phyloP scores from a whole-genome alignment of 92 coral and sea anemone genomes.

The Pocillopora grandis region DNA sequence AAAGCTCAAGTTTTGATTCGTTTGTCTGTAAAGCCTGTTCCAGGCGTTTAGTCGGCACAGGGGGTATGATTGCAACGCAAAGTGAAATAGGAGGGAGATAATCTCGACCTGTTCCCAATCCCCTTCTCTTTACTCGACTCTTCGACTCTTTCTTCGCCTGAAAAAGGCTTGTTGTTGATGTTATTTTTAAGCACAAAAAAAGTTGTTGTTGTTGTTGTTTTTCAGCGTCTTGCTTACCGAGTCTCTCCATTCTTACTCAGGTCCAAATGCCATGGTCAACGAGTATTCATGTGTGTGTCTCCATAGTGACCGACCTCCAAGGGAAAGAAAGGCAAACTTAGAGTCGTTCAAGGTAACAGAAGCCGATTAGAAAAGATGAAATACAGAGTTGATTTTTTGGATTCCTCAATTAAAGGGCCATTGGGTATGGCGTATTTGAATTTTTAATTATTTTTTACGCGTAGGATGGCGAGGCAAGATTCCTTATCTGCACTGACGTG shows the following conservation, averaged over 20 bases:
- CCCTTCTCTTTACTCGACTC: too few species aligned
- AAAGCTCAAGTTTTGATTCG: too few species aligned
- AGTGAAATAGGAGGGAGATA: too few species aligned
- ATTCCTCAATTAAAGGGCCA: background rate
- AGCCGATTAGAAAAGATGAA: too few species aligned
- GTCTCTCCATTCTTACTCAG: conserved; percentile 20
- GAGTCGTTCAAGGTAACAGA: conserved; percentile 78
- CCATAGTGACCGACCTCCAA: conserved; percentile 90
- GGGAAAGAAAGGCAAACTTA: conserved; percentile 82
- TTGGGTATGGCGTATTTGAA: background rate
- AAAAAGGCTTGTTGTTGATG: too few species aligned
- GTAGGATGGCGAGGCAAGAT: conserved; percentile 89
- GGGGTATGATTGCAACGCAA: too few species aligned
- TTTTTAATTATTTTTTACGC: background rate
- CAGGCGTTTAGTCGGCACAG: too few species aligned
- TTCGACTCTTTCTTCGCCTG: too few species aligned
- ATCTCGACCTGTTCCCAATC: too few species aligned
- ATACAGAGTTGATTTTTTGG: background rate
- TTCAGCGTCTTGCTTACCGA: background rate
- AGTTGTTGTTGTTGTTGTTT: too few species aligned
- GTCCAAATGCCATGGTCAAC: conserved; percentile 92
- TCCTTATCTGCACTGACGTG: conserved; percentile 94
- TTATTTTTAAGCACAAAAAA: too few species aligned
- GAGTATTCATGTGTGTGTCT: conserved; percentile 92
- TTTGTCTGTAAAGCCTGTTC: too few species aligned